phyloP scores from a whole-genome alignment of 2,797 vertebrate genomes.

The Megaceryle alcyon region DNA sequence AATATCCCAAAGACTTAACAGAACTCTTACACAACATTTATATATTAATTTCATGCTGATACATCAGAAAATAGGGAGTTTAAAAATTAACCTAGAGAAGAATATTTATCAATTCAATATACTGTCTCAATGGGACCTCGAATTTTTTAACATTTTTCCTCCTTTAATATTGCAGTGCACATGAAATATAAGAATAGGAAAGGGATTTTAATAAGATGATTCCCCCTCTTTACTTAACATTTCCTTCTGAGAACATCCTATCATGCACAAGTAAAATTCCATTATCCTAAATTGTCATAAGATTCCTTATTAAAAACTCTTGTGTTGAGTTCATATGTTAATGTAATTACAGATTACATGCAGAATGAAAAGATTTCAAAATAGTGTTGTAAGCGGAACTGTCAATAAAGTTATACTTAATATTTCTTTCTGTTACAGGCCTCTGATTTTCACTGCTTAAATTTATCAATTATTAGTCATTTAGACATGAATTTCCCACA shows the following conservation, averaged over 20 bases:
- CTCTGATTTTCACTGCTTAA: background rate
- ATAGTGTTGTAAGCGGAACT: background rate
- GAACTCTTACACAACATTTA: background rate
- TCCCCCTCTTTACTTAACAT: conserved; percentile 31
- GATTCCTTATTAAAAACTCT: background rate
- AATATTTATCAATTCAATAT: conserved; percentile 27
- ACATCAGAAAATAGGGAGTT: background rate
- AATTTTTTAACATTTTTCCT: conserved; percentile 41
- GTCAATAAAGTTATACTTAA: background rate
- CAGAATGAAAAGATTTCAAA: background rate
- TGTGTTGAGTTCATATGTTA: background rate
- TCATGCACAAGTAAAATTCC: conserved; percentile 42
- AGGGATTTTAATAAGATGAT: conserved; percentile 27
- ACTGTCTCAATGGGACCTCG: conserved; percentile 10
- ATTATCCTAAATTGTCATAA: conserved; percentile 42
- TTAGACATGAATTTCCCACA: background rate
- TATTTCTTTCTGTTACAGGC: background rate
- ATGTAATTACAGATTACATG: background rate
- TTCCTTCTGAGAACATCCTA: conserved; percentile 59
- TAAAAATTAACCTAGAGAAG: background rate
- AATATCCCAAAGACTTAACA: conserved; percentile 47
- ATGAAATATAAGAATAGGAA: conserved; percentile 48
- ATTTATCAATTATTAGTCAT: background rate
- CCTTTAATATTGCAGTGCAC: conserved; percentile 53
- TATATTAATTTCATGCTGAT: background rate